Conservation (phyloP, 2,888 invertebrate species). For the Stenchaetothrips biformis region DNA sequence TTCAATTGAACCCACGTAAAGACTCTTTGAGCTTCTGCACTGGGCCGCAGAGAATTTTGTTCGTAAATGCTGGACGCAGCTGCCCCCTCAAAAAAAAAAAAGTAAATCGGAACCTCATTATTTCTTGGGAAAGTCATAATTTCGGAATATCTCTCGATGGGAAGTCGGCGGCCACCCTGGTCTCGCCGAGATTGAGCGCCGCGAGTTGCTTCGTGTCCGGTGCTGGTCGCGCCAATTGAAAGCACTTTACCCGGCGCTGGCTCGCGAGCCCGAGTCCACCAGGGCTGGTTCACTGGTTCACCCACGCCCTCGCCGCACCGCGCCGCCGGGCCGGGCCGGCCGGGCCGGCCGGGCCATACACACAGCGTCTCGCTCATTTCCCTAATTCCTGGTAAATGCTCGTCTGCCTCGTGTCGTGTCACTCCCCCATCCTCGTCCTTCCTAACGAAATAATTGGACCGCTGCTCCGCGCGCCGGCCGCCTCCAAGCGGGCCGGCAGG, state of each 20-base stretch:
- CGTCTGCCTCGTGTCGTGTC: neutral
- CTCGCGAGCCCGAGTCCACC: neutral
- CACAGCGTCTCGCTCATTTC: neutral
- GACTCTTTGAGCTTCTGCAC: too few relatives aligned
- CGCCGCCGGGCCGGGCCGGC: neutral
- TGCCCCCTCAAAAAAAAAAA: too few relatives aligned
- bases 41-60: too few relatives aligned
- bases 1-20: too few relatives aligned
- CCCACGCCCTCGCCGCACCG: neutral
- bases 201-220: neutral
- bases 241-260: neutral
- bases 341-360: neutral
- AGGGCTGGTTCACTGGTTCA: too few relatives aligned
- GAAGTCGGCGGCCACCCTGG: too few relatives aligned
- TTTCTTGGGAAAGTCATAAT: too few relatives aligned
- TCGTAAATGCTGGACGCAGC: too few relatives aligned
- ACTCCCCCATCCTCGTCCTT: neutral
- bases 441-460: too few relatives aligned
- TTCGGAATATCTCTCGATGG: too few relatives aligned
- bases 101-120: too few relatives aligned
- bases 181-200: neutral
- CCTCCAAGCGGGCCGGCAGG: neutral
- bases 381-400: constrained; percentile 22
- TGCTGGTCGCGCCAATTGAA: neutral
- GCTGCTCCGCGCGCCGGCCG: too few relatives aligned